Evolutionary conservation across 2,888 invertebrate species (phyloP).

Genomic region (Anthrax anthrax): DNA sequence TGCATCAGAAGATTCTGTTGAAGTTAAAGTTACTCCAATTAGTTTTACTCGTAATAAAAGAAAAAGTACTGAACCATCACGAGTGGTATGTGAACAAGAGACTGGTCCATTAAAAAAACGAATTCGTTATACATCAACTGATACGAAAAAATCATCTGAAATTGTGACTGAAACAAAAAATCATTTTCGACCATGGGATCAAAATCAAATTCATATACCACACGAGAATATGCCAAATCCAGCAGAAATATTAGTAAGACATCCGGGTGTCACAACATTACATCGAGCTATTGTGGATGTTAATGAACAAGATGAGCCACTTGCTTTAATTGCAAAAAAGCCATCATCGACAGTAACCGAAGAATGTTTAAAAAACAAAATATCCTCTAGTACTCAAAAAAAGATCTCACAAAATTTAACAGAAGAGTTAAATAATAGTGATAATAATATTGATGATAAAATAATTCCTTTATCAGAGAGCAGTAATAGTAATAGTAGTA

Average conservation of each 20-base stretch:
- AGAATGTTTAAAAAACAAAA: conserved; percentile 17
- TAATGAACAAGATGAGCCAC: conserved; percentile 42
- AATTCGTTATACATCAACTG: conserved; percentile 39
- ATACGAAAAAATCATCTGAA: conserved; percentile 10
- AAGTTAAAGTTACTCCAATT: conserved; percentile 46
- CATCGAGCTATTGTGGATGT: conserved; percentile 21
- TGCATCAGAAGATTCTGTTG: conserved; percentile 50
- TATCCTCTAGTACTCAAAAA: conserved; percentile 10
- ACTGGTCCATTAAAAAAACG: conserved; percentile 56
- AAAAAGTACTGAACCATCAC: conserved; percentile 51
- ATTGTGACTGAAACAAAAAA: conserved; percentile 24
- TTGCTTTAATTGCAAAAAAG: conserved; percentile 44
- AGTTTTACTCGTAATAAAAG: conserved; percentile 43
- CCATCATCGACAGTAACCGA: conserved; percentile 13
- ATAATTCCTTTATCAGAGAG: conserved; percentile 4
- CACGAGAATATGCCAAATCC: conserved; percentile 36
- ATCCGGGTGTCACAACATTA: conserved; percentile 33
- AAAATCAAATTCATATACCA: conserved; percentile 26
- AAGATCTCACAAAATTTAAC: background rate
- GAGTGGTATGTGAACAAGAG: conserved; percentile 38
- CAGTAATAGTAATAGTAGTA: background rate
- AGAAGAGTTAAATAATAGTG: background rate
- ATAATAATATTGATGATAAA: conserved; percentile 1
- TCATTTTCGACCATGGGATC: conserved; percentile 55
- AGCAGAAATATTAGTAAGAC: conserved; percentile 30